Percentiles rank a stretch among this genome's conserved stretches.
Conservation (phyloP, 2,113 vertebrate genomes). For the Hippolais icterina region DNA sequence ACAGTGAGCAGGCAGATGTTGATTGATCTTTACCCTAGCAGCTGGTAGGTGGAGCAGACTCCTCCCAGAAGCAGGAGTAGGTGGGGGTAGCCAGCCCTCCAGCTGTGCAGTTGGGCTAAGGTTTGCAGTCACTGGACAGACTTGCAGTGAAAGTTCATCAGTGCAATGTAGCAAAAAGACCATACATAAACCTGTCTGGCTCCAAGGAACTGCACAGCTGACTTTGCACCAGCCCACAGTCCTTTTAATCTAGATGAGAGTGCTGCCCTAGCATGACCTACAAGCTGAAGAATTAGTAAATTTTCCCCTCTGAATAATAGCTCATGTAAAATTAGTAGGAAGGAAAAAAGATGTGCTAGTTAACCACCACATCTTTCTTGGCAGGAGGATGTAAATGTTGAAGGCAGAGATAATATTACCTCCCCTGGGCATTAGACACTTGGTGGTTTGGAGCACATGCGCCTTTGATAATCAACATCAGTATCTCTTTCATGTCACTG, state of each 20-base stretch:
- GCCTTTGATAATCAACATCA: slow-evolving; percentile 78
- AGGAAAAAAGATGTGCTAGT: slow-evolving; percentile 51
- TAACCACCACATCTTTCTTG: slow-evolving; percentile 30
- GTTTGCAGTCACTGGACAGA: background rate
- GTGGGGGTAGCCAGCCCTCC: background rate
- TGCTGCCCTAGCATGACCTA: slow-evolving; percentile 58
- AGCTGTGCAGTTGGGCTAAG: background rate
- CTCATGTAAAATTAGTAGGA: slow-evolving; percentile 63
- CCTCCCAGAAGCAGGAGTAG: background rate
- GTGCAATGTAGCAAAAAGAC: background rate
- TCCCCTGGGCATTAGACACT: slow-evolving; percentile 61
- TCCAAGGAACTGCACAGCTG: background rate
- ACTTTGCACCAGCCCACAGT: background rate
- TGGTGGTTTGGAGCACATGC: slow-evolving; percentile 60
- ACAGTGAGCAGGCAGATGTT: background rate
- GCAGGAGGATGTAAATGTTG: slow-evolving; percentile 41
- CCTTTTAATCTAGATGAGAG: slow-evolving; percentile 13
- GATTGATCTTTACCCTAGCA: background rate
- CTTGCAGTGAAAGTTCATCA: background rate
- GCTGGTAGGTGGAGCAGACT: background rate
- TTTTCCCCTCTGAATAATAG: slow-evolving; percentile 58
- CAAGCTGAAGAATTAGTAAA: slow-evolving; percentile 62
- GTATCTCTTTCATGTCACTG: slow-evolving; percentile 80
- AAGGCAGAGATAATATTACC: slow-evolving; percentile 73
- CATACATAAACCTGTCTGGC: background rate